Evolutionary conservation across 1,140 invertebrate genomes (phyloP).

Genomic region (Portunus trituberculatus): DNA sequence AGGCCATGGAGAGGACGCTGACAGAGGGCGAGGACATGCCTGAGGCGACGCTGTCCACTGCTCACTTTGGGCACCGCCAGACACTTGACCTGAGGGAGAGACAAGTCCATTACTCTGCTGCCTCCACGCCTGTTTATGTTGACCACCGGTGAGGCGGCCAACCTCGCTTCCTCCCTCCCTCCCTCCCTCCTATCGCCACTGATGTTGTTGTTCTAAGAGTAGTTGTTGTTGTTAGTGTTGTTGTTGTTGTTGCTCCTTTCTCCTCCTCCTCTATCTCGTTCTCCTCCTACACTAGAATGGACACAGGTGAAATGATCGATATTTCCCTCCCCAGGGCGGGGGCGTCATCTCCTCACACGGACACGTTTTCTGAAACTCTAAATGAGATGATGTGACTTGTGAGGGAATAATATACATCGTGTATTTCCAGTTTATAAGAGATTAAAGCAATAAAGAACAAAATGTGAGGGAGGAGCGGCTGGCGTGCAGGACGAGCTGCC

Average conservation of each 20-base stretch:
- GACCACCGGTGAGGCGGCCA: too few relatives aligned
- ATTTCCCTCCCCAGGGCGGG: too few relatives aligned
- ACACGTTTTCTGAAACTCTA: too few relatives aligned
- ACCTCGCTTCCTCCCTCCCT: not conserved
- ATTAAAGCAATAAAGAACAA: too few relatives aligned
- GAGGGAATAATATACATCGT: too few relatives aligned
- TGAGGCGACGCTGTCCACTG: not conserved
- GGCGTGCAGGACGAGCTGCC: too few relatives aligned
- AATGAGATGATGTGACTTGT: too few relatives aligned
- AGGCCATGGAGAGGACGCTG: constrained; percentile 15
- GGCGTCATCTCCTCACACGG: too few relatives aligned
- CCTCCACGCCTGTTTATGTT: too few relatives aligned
- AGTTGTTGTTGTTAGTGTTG: not conserved
- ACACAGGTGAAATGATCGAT: too few relatives aligned
- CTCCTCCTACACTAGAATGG: not conserved
- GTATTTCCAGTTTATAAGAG: too few relatives aligned
- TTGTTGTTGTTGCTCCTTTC: not conserved
- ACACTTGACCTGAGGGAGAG: not conserved
- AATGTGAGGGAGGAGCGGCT: too few relatives aligned
- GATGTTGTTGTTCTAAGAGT: not conserved
- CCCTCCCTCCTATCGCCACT: not conserved
- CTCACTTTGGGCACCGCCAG: not conserved
- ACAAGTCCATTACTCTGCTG: not conserved
- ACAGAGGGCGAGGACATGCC: constrained; percentile 39
- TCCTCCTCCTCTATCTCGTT: not conserved